Evolutionary conservation across 2,888 invertebrate genomes (phyloP).

Genomic region (Euspilapteryx auroguttella): DNA sequence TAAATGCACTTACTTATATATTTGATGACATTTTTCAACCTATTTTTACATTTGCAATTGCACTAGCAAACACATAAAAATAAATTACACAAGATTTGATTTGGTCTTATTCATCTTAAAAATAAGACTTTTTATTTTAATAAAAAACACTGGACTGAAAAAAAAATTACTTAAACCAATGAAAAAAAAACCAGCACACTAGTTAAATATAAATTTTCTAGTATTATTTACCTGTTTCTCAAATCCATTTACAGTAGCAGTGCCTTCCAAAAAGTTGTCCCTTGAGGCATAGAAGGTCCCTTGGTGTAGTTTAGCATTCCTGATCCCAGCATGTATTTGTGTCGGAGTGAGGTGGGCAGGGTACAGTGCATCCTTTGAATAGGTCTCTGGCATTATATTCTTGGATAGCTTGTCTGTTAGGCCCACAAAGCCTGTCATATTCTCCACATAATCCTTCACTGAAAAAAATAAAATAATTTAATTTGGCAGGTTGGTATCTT

Average conservation of each 20-base stretch:
- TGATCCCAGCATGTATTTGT: slow-evolving; percentile 79
- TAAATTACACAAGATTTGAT: too few relatives aligned
- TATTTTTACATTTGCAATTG: too few relatives aligned
- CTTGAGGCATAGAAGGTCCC: slow-evolving; percentile 85
- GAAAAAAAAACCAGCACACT: too few relatives aligned
- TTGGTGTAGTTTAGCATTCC: slow-evolving; percentile 73
- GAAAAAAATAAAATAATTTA: slow-evolving; percentile 14
- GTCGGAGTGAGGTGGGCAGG: slow-evolving; percentile 82
- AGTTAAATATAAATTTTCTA: too few relatives aligned
- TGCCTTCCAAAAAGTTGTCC: slow-evolving; percentile 94
- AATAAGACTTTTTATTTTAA: too few relatives aligned
- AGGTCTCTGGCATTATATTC: slow-evolving; percentile 64
- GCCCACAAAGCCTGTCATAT: slow-evolving; percentile 66
- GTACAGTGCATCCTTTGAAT: slow-evolving; percentile 68
- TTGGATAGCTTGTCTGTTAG: slow-evolving; percentile 82
- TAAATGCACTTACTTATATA: too few relatives aligned
- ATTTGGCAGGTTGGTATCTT: slow-evolving; percentile 3
- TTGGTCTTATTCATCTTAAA: too few relatives aligned
- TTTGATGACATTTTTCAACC: too few relatives aligned
- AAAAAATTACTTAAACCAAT: too few relatives aligned
- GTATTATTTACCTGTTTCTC: slow-evolving; percentile 70
- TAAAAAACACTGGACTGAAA: too few relatives aligned
- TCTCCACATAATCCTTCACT: slow-evolving; percentile 78
- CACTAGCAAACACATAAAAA: too few relatives aligned
- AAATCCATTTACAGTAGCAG: slow-evolving; percentile 76